Conservation (phyloP, 2,888 invertebrate species). For the Nymphalis c-album region DNA sequence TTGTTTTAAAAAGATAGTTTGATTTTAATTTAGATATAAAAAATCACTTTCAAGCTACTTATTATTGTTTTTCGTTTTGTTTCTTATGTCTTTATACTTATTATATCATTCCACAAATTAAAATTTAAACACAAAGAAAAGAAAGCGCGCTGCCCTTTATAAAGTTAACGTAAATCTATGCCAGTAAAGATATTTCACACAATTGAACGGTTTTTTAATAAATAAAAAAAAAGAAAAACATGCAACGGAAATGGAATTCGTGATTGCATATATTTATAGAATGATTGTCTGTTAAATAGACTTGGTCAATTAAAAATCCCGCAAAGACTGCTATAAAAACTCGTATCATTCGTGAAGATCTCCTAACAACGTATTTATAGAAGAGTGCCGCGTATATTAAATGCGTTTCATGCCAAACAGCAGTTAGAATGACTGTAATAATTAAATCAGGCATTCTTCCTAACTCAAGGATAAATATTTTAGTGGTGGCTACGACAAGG, state of each 20-base stretch:
- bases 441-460: constrained; percentile 70
- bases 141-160: too few species aligned
- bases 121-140: too few species aligned
- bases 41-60: too few species aligned
- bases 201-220: neutral
- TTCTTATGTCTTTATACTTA: too few species aligned
- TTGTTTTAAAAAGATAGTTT: too few species aligned
- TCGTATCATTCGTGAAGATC: constrained; percentile 33
- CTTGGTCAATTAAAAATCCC: constrained; percentile 12
- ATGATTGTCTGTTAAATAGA: neutral
- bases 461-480: constrained; percentile 62
- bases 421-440: constrained; percentile 65
- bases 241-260: constrained; percentile 5
- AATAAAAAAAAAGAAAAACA: neutral
- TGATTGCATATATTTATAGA: constrained; percentile 9
- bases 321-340: constrained; percentile 24
- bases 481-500: constrained; percentile 62
- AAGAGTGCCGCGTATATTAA: constrained; percentile 33
- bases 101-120: too few species aligned
- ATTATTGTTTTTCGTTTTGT: too few species aligned
- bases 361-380: constrained; percentile 33
- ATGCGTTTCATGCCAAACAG: constrained; percentile 60
- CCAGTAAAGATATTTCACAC: neutral
- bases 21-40: too few species aligned
- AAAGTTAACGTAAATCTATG: too few species aligned